Percentiles rank a stretch among this genome's conserved stretches.
Evolutionary conservation across 1,140 invertebrate genomes (phyloP).

Genomic region (Zaprionus gabonicus): DNA sequence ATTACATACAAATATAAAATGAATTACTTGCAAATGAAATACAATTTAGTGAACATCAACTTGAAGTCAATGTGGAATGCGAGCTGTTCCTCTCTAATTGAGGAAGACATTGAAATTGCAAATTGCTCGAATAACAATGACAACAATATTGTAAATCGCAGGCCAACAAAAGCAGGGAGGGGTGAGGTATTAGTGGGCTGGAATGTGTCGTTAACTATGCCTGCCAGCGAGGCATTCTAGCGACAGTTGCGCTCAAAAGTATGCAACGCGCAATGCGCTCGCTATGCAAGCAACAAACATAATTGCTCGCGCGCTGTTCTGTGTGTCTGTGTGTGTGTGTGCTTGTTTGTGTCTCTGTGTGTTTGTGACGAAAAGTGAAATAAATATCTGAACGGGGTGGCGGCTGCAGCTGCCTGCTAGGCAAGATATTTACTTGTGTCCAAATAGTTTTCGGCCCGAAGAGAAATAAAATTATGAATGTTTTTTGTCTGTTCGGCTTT

Average conservation of each 20-base stretch:
- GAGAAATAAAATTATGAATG: conserved; percentile 72
- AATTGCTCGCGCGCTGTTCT: conserved; percentile 26
- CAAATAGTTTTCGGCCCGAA: conserved; percentile 57
- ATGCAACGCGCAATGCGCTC: conserved; percentile 45
- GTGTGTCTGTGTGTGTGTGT: conserved; percentile 28
- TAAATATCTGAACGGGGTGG: conserved; percentile 48
- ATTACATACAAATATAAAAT: too few relatives aligned
- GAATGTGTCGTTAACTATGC: conserved; percentile 2
- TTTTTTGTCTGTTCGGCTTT: conserved; percentile 40
- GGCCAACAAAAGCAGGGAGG: not conserved
- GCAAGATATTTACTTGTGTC: conserved; percentile 45
- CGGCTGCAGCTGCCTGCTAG: conserved; percentile 13
- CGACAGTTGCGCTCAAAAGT: conserved; percentile 42
- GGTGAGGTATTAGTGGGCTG: not conserved
- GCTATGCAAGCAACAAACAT: conserved; percentile 48
- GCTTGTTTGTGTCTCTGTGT: conserved; percentile 7
- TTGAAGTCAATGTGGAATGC: not conserved
- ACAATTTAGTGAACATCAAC: not conserved
- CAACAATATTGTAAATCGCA: not conserved
- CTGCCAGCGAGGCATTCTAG: not conserved
- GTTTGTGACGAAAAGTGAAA: conserved; percentile 32
- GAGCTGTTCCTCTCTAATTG: not conserved
- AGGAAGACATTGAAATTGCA: not conserved
- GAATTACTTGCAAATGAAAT: not conserved
- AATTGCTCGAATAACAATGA: not conserved